Evolutionary conservation across 2,888 invertebrate species (phyloP), one percentile per base, ranked within the genome.

Genomic region (Microctonus brassicae): DNA sequence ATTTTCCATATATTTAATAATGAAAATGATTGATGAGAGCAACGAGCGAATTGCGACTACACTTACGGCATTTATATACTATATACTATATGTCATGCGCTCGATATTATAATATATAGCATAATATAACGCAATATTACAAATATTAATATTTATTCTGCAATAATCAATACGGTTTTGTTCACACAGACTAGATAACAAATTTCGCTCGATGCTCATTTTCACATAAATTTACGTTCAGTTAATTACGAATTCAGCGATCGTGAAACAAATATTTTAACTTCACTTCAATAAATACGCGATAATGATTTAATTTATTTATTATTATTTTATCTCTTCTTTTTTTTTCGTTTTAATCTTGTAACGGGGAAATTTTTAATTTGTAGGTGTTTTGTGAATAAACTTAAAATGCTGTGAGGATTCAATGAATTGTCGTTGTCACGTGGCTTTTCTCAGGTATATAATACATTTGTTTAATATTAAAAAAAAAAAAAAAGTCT

Each of bases 111-210:
- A 74, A 75, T 76, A 71, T 63, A 69, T 77, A 52, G 29, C 29
- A 26, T 24, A 63, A 75, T 39, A 53, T 29, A 52, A 70, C 39
- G 57, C 78, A 75, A 77, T 80, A 73, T 75, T 79, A 79, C 80
- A 80, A 78, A 78, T 82, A 78, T 78, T 83, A 79, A 83, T 84
- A 83, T 85, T 85, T 84, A 83, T 85, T 85, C 82, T 85, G 82
- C 80, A 82, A 84, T 78, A 82, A 81, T 84, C 80, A 84, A 85
- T 84, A 85, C 83, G 84, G 79, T 80, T 82, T 84, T 83, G 82
- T 85, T 84, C 81, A 82, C 80, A 84, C 80, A 80, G 86, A 86
- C 86, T 86, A 86, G 86, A 86, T 82, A 72, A 64, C 63, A 58
- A 71, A 36, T 67, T 29, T 65, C 17, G 33, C 26, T 66, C 57